These are phyloP conservation scores for Pangasianodon gigas DNA, from an alignment of 2,113 vertebrate genomes.

Conservation along the genomic window DNA sequence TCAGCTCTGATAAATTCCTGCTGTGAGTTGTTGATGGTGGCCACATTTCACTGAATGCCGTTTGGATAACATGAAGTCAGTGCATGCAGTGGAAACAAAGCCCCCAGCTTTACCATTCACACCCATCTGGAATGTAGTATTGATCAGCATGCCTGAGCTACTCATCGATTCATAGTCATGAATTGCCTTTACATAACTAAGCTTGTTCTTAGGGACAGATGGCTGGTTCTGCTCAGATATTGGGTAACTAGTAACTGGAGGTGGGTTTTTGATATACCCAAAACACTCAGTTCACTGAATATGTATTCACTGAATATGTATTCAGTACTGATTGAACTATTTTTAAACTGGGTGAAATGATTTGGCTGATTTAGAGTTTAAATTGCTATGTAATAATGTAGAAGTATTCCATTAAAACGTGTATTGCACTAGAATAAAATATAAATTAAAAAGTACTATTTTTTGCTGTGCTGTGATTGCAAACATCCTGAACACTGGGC, in stretches of 20 bases:
- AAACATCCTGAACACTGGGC: slow-evolving; percentile 1
- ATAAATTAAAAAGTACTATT: too few species aligned
- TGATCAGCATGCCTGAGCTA: slow-evolving; percentile 38
- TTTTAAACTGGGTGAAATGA: neutral
- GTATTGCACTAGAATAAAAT: neutral
- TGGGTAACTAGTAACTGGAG: neutral
- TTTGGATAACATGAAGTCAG: neutral
- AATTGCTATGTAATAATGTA: neutral
- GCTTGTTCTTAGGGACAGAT: slow-evolving; percentile 39
- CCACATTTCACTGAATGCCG: neutral
- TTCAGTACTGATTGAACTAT: neutral
- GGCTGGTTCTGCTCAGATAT: neutral
- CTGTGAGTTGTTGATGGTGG: neutral
- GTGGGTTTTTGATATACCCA: neutral
- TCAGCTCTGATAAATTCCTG: neutral
- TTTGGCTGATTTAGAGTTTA: neutral
- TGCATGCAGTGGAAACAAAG: neutral
- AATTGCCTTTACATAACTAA: slow-evolving; percentile 43
- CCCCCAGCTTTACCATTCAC: slow-evolving; percentile 1
- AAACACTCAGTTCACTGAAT: slow-evolving; percentile 1
- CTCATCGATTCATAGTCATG: slow-evolving; percentile 30
- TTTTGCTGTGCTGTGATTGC: slow-evolving; percentile 51
- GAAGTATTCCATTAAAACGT: neutral
- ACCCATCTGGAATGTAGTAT: slow-evolving; percentile 32
- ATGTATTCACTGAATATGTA: slow-evolving; percentile 19